Base-by-base conservation (phyloP, 1,140 invertebrate genomes). In the Caenorhabditis tropicalis region DNA sequence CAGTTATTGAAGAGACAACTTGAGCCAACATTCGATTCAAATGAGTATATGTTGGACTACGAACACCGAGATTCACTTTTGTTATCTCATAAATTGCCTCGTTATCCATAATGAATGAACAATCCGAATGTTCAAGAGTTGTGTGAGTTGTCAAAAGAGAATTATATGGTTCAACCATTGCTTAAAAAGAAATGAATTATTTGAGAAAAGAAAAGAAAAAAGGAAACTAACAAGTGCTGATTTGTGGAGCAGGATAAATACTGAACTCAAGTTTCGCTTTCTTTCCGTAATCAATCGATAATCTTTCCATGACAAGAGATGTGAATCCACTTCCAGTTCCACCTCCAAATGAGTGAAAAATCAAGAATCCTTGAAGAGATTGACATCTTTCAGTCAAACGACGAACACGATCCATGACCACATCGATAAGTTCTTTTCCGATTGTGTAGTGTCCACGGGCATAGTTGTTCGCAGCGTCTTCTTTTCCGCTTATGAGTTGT, bases 291-390 rank as follows among this genome's bases (percentile, higher is more conserved):
- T 96, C 95, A 1, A 95, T 95, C 29, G 94, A 95, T n/a, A 96
- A 93, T 82, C 95, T 93, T 92, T 96, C 95, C 95, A 96, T 96
- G 48, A 96, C 92, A 53, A 96, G 92, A 0, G 95, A 95, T 6
- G 95, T 95, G 92, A 96, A 96, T 3, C 95, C 95, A 27, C 95
- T 95, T 12, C 95, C 95, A 86, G 95, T 96, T 53, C 95, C 95
- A 58, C 96, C 96, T 56, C 96, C 96, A 91, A 97, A 96, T 0
- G 95, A 95, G 92, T 96, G 95, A 92, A 96, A 96, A 87, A 96
- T 95, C 16, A 96, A 93, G 92, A 96, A 96, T 21, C 95, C 95
- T 91, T 96, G 95, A 0, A 94, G 92, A 33, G 95, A 95, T 27
- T 70, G 56, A 79, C 90, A 90, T 29, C 82, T 70, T 81, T 90